Evolutionary conservation across 2,888 invertebrate species (phyloP).

Genomic region (Cephus rjabovi): DNA sequence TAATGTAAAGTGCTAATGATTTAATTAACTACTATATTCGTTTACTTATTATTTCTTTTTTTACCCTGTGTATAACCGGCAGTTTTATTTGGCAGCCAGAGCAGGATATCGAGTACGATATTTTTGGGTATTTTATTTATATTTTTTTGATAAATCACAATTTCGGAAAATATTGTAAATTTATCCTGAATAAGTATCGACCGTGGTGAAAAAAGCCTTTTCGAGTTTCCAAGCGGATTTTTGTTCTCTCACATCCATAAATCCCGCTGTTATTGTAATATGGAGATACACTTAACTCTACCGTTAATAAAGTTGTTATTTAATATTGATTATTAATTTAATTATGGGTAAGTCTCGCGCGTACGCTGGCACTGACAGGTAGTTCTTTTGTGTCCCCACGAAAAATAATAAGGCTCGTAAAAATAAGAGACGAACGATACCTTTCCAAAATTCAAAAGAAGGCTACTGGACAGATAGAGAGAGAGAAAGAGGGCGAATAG

Average conservation of each 20-base stretch:
- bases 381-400: neutral
- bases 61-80: neutral
- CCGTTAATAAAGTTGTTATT: neutral
- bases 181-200: too few relatives aligned
- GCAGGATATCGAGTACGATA: neutral
- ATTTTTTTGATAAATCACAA: neutral
- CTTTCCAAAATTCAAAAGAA: neutral
- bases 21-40: neutral
- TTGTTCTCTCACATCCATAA: neutral
- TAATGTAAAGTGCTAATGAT: neutral
- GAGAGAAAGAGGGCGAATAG: neutral
- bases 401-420: neutral
- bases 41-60: neutral
- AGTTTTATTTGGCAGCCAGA: neutral
- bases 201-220: neutral
- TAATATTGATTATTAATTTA: neutral
- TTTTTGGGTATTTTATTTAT: too few relatives aligned
- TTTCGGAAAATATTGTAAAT: neutral
- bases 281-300: neutral
- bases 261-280: neutral
- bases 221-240: neutral
- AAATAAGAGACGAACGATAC: neutral
- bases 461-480: neutral
- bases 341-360: neutral
- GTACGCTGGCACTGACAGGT: neutral